Evolutionary conservation across 2,888 invertebrate species (phyloP), one percentile per base, ranked within the genome.

Genomic region (Fragum whitleyi): DNA sequence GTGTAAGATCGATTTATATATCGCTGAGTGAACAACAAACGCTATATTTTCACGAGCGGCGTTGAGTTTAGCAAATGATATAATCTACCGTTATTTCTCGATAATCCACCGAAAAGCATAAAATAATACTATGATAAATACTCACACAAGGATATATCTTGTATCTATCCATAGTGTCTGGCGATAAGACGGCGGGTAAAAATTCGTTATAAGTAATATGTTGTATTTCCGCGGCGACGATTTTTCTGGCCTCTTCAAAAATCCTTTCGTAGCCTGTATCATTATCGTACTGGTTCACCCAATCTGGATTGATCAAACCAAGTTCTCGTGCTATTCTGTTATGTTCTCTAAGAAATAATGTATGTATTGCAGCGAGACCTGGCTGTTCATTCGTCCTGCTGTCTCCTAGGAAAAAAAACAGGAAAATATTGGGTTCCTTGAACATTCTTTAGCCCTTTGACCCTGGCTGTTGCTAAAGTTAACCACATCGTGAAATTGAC

Each of bases 311-410:
- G 2, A 51, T 16, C 1, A 21, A 6, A 23, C 62, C 57, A 26
- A 88, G 65, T 21, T 26, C 59, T 0, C n/a, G 36, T 2, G 83
- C 84, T 1, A 88, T 28, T 36, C 76, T 69, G 70, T 88, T 88
- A 70, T 88, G 88, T 51, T 85, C 84, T n/a, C 88, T 69, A 11
- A 81, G 11, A 62, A 85, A 88, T 26, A 87, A 39, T 19, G 85
- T 85, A 53, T 88, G 88, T 19, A 85, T 21, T 26, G 81, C 80
- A 21, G 74, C 57, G 29, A 88, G 70, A 0, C 85, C 85, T 0
- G 85, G 82, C 32, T 74, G 71, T 39, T 81, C 87, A 65, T 85
- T 85, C 2, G 81, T 85, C 19, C 88, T 70, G 21, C 21, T 19
- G 55, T 88, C 88, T 32, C 88, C 86, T 86, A 23, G 77, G n/a